Evolutionary conservation across 1,140 invertebrate genomes (phyloP), one percentile per base, ranked within the genome.

Genomic region (Hyles vespertilio): DNA sequence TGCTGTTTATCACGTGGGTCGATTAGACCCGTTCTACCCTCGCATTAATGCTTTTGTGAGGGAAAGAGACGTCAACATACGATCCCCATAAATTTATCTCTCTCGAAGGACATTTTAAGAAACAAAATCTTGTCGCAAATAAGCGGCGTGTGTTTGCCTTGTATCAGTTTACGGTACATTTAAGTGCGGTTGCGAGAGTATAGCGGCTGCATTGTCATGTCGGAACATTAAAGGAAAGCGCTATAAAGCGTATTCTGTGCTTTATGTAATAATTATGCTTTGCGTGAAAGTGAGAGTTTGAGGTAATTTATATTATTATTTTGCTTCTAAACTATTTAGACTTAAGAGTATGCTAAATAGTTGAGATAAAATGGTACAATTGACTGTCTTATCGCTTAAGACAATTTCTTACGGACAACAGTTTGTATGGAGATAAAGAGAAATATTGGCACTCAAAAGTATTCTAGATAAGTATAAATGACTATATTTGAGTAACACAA

Each of bases 91-190:
- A 51, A 9, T 49, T 11, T n/a, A 11, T 63, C 64, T 59, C 57
- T 59, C 7, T 62, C 57, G 9, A 33, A 11, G 5, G 46, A 33
- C 34, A 56, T 8, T 36, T 58, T 60, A 59, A 59, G 65, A 55
- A 58, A 70, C 52, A 61, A 56, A 60, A 55, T 69, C 53, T 68
- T 51, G 61, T 65, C 57, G 52, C 52, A 48, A 67, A 65, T 69
- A 68, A 56, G 52, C 50, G 50, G 60, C 72, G 66, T 68, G 59
- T 78, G 70, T 78, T 75, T 73, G 59, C 59, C 57, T 70, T 73
- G 75, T 75, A 78, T 75, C 72, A 78, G 63, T 75, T 76, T 76
- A 76, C 71, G 66, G 60, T 67, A 76, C 74, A 74, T 70, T 80
- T 71, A 64, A 56, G 58, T 65, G 70, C 56, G 68, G 69, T 61